A percentile compares a stretch with the other conserved stretches of the same genome.
phyloP scores from a whole-genome alignment of 2,113 vertebrate genomes.

The Varanus salvator region DNA sequence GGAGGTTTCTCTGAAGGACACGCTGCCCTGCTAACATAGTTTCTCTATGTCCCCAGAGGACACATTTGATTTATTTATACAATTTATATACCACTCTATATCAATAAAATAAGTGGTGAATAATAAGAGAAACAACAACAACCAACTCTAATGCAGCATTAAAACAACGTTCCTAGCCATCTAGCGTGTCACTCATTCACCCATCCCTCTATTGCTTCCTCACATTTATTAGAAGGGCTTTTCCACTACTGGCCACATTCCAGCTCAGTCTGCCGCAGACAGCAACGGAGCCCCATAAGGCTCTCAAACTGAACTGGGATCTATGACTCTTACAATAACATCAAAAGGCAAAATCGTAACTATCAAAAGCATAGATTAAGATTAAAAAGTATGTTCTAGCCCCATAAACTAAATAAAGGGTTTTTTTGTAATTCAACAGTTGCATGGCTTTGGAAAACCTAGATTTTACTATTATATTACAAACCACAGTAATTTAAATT shows the following conservation, averaged over 20 bases:
- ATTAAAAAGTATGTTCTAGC: background rate
- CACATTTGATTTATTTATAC: too few relatives aligned
- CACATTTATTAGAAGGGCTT: background rate
- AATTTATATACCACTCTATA: too few relatives aligned
- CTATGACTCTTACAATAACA: background rate
- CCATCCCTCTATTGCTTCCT: background rate
- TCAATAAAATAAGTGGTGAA: background rate
- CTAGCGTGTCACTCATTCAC: background rate
- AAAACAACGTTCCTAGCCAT: too few relatives aligned
- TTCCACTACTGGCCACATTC: background rate
- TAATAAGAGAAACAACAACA: background rate
- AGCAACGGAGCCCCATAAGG: background rate
- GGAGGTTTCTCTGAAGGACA: too few relatives aligned
- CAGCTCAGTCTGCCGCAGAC: background rate
- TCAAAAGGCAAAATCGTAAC: background rate
- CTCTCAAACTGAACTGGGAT: background rate
- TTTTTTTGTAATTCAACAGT: background rate
- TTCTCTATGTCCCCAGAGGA: too few relatives aligned
- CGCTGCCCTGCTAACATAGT: too few relatives aligned
- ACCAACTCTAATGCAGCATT: too few relatives aligned
- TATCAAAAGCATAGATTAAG: background rate
- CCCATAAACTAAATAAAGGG: background rate
- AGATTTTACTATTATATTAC: background rate
- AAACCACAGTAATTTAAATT: background rate
- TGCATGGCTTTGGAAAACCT: background rate